A percentile compares a stretch with the other conserved stretches of the same genome.
phyloP scores from a whole-genome alignment of 2,797 vertebrate genomes.

The Pseudomugil gertrudae region DNA sequence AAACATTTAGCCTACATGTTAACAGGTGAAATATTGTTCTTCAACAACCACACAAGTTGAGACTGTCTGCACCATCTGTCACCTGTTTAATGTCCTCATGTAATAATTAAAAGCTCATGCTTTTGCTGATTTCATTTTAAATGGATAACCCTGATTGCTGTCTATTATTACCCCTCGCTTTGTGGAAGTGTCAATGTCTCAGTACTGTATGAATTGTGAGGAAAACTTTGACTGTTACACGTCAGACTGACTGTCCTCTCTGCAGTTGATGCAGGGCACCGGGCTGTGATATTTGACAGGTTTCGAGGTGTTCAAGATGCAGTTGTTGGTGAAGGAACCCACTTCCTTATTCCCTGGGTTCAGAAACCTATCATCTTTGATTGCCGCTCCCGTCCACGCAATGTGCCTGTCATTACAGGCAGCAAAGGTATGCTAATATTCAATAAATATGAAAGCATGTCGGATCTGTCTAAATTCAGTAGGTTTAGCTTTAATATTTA shows the following conservation, averaged over 20 bases:
- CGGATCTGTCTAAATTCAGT: not conserved
- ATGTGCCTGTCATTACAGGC: conserved; percentile 95
- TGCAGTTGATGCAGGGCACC: conserved; percentile 94
- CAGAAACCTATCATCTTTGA: conserved; percentile 97
- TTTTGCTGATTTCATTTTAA: too few relatives aligned
- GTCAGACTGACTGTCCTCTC: conserved; percentile 13
- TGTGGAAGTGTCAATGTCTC: not conserved
- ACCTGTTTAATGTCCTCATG: not conserved
- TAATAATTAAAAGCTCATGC: not conserved
- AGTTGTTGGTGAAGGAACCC: conserved; percentile 92
- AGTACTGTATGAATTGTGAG: not conserved
- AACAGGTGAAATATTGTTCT: not conserved
- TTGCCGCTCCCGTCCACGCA: conserved; percentile 94
- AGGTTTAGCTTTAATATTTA: not conserved
- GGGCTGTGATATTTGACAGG: conserved; percentile 95
- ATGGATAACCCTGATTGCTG: too few relatives aligned
- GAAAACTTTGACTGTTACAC: not conserved
- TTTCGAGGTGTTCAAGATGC: conserved; percentile 91
- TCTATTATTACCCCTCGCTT: not conserved
- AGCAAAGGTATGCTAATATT: conserved; percentile 88
- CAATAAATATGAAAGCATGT: not conserved
- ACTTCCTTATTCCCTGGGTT: conserved; percentile 97
- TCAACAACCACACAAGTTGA: not conserved
- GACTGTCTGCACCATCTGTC: not conserved
- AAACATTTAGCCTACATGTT: too few relatives aligned